Evolutionary conservation across 1,140 invertebrate species (phyloP).

Genomic region (Homarus americanus): DNA sequence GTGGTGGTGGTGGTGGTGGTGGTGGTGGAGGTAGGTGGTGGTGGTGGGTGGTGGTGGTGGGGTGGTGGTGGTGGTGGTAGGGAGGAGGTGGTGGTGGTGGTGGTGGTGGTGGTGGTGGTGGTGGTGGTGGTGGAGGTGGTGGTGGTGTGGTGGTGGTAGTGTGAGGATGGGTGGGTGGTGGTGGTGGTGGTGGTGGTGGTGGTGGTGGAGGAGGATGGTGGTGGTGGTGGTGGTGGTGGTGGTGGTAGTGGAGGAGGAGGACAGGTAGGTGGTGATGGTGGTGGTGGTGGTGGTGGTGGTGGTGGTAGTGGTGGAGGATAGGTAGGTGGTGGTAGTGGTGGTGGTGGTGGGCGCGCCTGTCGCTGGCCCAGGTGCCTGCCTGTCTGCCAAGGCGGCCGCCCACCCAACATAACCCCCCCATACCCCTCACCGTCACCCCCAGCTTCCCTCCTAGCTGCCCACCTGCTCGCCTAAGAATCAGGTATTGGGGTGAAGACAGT

Average conservation of each 20-base stretch:
- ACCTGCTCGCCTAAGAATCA: conserved; percentile 61
- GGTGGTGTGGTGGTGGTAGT: neutral
- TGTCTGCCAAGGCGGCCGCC: conserved; percentile 58
- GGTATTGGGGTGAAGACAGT: conserved; percentile 36
- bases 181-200: neutral
- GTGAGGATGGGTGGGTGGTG: neutral
- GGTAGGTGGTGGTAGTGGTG: neutral
- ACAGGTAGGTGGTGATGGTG: neutral
- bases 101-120: neutral
- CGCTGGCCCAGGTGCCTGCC: conserved; percentile 55
- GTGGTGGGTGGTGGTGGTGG: no score
- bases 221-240: neutral
- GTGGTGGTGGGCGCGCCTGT: neutral
- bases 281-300: neutral
- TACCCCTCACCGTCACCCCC: neutral
- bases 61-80: neutral
- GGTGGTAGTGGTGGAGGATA: neutral
- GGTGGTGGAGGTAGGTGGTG: neutral
- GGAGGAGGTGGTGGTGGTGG: neutral
- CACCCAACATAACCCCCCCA: conserved; percentile 13
- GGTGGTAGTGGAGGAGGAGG: neutral
- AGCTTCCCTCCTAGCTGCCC: conserved; percentile 41
- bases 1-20: neutral
- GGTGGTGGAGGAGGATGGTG: neutral
- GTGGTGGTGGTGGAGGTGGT: neutral